Conservation (phyloP, 2,888 invertebrate genomes). For the Griposia aprilina region DNA sequence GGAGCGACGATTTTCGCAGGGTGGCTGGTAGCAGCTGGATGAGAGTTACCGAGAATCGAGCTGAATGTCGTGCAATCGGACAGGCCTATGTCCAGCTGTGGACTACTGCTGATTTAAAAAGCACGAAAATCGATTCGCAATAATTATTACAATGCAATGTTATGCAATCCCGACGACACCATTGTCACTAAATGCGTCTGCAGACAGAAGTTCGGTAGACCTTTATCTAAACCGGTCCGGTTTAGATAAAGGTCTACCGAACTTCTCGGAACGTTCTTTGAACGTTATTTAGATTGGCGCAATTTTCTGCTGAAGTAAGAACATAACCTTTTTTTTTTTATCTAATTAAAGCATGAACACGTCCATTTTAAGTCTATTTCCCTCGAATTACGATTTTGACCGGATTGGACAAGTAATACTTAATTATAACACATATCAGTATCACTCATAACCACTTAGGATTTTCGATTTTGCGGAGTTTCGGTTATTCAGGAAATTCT, state of each 20-base stretch:
- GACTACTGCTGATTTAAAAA: too few relatives aligned
- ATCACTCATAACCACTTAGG: neutral
- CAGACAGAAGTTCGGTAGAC: neutral
- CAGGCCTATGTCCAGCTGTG: neutral
- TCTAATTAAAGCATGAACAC: too few relatives aligned
- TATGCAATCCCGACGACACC: neutral
- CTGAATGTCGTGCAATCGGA: neutral
- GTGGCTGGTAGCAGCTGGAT: neutral
- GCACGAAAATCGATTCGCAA: neutral
- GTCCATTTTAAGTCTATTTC: neutral
- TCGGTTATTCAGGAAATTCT: neutral
- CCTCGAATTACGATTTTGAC: neutral
- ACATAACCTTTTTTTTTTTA: neutral
- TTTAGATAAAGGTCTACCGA: too few relatives aligned
- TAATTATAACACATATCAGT: too few relatives aligned
- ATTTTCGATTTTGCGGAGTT: neutral
- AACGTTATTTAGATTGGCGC: neutral
- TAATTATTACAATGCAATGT: neutral
- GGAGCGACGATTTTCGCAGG: neutral
- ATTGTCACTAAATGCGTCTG: neutral
- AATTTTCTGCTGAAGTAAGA: neutral
- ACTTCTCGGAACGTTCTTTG: too few relatives aligned
- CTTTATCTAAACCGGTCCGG: slow-evolving; percentile 28
- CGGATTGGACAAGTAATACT: neutral
- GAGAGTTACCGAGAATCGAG: neutral